Percentiles rank a stretch among this genome's conserved stretches.
Evolutionary conservation across 2,888 invertebrate genomes (phyloP).

Genomic region (Drosophila anomalipes): DNA sequence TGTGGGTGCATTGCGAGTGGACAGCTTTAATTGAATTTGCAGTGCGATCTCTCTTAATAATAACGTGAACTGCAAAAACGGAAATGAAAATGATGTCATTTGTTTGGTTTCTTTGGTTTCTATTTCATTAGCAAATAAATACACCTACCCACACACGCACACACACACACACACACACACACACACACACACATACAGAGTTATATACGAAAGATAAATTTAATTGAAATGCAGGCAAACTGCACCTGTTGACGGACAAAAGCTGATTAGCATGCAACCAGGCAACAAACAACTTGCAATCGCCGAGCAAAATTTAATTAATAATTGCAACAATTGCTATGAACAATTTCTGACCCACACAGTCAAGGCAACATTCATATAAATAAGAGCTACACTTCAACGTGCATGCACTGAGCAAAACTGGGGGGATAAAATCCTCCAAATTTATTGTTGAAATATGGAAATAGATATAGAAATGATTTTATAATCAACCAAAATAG

Average conservation of each 20-base stretch:
- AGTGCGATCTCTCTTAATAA: constrained; percentile 35
- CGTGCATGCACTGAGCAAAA: constrained; percentile 23
- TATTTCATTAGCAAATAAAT: constrained; percentile 45
- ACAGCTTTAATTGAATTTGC: constrained; percentile 72
- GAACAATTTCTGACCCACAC: constrained; percentile 18
- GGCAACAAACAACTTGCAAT: background rate
- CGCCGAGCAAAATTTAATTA: constrained; percentile 47
- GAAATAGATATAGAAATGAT: background rate
- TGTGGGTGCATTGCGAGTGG: constrained; percentile 60
- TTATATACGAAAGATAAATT: constrained; percentile 22
- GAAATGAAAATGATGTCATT: constrained; percentile 80
- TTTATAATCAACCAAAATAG: background rate
- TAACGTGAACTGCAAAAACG: constrained; percentile 57
- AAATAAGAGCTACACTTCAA: background rate
- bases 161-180: background rate
- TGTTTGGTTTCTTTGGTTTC: constrained; percentile 28
- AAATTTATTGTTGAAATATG: background rate
- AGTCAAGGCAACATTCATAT: constrained; percentile 2
- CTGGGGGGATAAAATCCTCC: background rate
- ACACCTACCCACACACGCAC: background rate
- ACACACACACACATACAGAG: background rate
- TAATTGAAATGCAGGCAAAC: constrained; percentile 46
- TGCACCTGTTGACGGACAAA: constrained; percentile 63
- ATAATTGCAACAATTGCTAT: constrained; percentile 38
- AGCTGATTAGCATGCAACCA: constrained; percentile 64